phyloP scores from a whole-genome alignment of 2,113 vertebrate species.

The Butorides virescens region DNA sequence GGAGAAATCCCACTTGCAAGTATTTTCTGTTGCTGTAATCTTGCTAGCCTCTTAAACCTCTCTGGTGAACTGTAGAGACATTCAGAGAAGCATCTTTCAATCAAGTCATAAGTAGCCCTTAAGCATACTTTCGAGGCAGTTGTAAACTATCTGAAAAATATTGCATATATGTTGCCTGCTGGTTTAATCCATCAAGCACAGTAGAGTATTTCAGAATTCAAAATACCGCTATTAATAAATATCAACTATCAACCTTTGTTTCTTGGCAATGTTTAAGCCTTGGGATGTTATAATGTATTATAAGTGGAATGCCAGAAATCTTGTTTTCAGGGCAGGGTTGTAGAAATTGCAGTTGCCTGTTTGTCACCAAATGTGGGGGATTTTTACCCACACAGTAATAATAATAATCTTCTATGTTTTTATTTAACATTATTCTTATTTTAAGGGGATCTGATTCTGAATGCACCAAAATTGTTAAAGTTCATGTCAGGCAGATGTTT shows the following conservation, averaged over 20 bases:
- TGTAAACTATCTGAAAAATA: background rate
- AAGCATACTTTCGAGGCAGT: background rate
- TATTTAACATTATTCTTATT: background rate
- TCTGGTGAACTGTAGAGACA: background rate
- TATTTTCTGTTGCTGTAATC: background rate
- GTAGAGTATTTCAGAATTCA: background rate
- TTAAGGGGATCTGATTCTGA: background rate
- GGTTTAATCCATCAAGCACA: background rate
- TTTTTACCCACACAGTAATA: background rate
- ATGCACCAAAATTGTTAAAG: background rate
- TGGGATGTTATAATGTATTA: background rate
- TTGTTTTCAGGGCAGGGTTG: background rate
- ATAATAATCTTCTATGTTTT: background rate
- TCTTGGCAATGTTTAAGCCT: background rate
- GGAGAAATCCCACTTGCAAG: background rate
- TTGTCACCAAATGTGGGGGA: fast-evolving
- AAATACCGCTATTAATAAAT: background rate
- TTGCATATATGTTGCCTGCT: background rate
- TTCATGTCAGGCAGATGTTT: background rate
- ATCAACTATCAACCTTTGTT: background rate
- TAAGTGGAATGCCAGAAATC: background rate
- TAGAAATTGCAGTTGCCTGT: background rate
- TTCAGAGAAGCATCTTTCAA: background rate
- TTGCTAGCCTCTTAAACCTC: background rate
- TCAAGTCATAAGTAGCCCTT: background rate